Evolutionary conservation across 2,113 vertebrate genomes (phyloP).

Genomic region (Lepidothrix coronata): DNA sequence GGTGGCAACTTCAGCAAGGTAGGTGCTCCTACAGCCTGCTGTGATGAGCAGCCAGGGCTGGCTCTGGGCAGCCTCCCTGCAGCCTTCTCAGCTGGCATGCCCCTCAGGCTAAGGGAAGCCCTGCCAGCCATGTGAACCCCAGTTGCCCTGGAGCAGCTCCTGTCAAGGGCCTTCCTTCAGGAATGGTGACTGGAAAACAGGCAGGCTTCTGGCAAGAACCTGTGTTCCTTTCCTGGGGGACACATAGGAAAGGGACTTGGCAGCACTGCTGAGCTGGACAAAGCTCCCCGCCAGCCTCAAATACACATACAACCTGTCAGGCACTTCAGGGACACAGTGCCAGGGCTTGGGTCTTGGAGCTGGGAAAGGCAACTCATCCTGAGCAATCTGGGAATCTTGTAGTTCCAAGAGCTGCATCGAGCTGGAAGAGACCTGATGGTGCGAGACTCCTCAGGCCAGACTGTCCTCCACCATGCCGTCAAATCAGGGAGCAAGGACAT

Average conservation of each 20-base stretch:
- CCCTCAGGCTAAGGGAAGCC: background rate
- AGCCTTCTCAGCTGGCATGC: background rate
- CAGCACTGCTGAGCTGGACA: background rate
- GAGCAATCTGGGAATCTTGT: background rate
- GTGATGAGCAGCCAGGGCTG: background rate
- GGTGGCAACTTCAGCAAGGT: slow-evolving; percentile 86
- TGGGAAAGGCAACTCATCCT: background rate
- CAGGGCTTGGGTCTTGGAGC: background rate
- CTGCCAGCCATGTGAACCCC: background rate
- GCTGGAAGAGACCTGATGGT: slow-evolving; percentile 83
- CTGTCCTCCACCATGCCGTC: slow-evolving; percentile 88
- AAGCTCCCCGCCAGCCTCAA: background rate
- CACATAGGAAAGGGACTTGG: background rate
- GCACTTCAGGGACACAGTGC: background rate
- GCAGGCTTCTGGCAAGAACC: background rate
- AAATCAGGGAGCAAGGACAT: slow-evolving; percentile 88
- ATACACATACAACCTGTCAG: background rate
- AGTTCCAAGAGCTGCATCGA: slow-evolving; percentile 88
- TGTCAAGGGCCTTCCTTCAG: background rate
- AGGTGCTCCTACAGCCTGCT: background rate
- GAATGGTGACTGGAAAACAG: background rate
- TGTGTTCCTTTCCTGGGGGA: background rate
- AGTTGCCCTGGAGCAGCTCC: background rate
- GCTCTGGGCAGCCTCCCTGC: background rate
- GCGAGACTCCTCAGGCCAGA: slow-evolving; percentile 80